Conservation (phyloP, 2,888 invertebrate species). For the Acholoe squamosa region DNA sequence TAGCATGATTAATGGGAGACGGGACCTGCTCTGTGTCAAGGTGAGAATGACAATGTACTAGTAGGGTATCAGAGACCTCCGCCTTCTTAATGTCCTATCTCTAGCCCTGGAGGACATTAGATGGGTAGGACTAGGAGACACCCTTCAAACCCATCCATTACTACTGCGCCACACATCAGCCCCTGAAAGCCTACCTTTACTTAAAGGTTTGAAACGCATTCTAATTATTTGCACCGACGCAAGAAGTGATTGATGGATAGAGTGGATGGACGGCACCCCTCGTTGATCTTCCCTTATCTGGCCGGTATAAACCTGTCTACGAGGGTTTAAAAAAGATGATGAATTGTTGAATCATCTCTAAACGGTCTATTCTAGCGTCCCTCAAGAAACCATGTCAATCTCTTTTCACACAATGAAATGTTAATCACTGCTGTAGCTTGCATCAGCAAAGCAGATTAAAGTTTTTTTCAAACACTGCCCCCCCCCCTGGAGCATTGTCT, state of each 20-base stretch:
- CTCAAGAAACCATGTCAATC: neutral
- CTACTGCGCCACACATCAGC: neutral
- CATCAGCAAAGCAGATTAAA: neutral
- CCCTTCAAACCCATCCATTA: neutral
- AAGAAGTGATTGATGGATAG: slow-evolving; percentile 15
- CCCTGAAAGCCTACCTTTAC: slow-evolving; percentile 23
- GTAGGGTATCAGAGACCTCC: no score
- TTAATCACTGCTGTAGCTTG: slow-evolving; percentile 14
- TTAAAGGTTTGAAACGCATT: slow-evolving; percentile 14
- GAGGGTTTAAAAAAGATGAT: slow-evolving; percentile 18
- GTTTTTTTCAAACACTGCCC: no score
- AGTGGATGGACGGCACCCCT: neutral
- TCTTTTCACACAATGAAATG: neutral
- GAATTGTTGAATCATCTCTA: slow-evolving; percentile 27
- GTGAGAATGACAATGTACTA: no score
- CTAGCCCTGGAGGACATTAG: neutral
- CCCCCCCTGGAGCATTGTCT: neutral
- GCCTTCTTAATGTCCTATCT: no score
- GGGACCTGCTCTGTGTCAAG: no score
- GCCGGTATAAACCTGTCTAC: slow-evolving; percentile 19
- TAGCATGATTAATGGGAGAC: no score
- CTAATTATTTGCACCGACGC: neutral
- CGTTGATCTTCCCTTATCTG: slow-evolving; percentile 22
- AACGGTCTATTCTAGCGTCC: slow-evolving; percentile 7
- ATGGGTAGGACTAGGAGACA: neutral